These are phyloP conservation scores for Falco cherrug DNA, from an alignment of 2,797 vertebrate species.

Conservation along the genomic window DNA sequence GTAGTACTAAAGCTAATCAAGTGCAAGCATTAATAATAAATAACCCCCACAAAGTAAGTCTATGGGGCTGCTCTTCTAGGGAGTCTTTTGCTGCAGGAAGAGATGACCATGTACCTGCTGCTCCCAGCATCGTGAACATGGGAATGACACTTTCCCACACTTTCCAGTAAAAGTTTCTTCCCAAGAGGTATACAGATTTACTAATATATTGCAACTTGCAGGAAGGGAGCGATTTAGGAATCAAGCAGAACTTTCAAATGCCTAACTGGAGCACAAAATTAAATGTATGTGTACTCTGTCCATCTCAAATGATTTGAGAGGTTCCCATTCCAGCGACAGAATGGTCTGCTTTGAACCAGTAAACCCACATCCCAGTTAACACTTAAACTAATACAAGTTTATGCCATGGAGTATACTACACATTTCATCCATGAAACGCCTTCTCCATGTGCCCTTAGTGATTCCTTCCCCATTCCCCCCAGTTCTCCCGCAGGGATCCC, in stretches of 20 bases:
- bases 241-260: not conserved
- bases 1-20: not conserved
- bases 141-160: not conserved
- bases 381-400: rapidly evolving
- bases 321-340: not conserved
- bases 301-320: not conserved
- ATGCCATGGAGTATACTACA: rapidly evolving
- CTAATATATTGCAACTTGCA: not conserved
- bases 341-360: not conserved
- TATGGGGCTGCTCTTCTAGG: not conserved
- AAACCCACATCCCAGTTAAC: not conserved
- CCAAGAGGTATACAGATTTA: too few species aligned
- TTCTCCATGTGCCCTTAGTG: rapidly evolving
- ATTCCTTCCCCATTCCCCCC: not conserved
- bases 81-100: not conserved
- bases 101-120: rapidly evolving
- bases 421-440: too few species aligned
- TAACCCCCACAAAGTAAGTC: not conserved
- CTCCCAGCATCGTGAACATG: not conserved
- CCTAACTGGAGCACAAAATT: not conserved
- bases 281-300: too few species aligned
- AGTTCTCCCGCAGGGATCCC: not conserved
- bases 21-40: not conserved
- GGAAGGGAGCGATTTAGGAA: not conserved
- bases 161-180: not conserved